These are phyloP conservation scores for Papilio protenor DNA, from an alignment of 2,888 invertebrate species.

Conservation along the genomic window DNA sequence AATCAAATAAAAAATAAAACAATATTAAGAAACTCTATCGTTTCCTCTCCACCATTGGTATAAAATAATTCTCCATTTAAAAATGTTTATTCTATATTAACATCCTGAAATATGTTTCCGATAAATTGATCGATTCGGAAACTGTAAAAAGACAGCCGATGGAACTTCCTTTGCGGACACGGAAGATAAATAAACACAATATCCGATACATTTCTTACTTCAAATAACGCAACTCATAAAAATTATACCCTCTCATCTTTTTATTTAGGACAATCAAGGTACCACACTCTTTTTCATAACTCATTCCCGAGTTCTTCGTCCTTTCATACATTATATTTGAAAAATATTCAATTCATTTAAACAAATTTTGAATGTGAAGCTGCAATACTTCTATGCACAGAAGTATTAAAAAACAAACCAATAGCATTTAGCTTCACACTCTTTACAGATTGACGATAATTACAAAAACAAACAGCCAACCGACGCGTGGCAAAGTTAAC, in stretches of 20 bases:
- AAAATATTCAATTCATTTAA: background rate
- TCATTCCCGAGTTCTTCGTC: background rate
- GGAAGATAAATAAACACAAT: slow-evolving; percentile 39
- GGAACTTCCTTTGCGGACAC: slow-evolving; percentile 37
- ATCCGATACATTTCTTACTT: slow-evolving; percentile 41
- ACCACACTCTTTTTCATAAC: background rate
- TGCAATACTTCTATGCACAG: background rate
- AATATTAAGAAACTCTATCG: background rate
- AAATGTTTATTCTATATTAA: slow-evolving; percentile 18
- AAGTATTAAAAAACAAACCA: background rate
- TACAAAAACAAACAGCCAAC: background rate
- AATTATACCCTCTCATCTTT: background rate
- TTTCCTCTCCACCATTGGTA: slow-evolving; percentile 8
- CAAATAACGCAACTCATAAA: slow-evolving; percentile 4
- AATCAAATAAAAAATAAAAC: background rate
- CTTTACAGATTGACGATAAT: slow-evolving; percentile 7
- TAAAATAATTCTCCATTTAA: slow-evolving; percentile 18
- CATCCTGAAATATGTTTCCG: slow-evolving; percentile 24
- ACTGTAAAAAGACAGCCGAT: slow-evolving; percentile 17
- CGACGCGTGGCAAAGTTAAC: slow-evolving; percentile 4
- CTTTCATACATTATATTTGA: background rate
- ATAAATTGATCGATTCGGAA: slow-evolving; percentile 19
- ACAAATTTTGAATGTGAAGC: background rate
- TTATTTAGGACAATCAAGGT: background rate
- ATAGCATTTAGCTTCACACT: background rate